Conservation (phyloP, 2,797 vertebrate species). For the Mareca strepera region DNA sequence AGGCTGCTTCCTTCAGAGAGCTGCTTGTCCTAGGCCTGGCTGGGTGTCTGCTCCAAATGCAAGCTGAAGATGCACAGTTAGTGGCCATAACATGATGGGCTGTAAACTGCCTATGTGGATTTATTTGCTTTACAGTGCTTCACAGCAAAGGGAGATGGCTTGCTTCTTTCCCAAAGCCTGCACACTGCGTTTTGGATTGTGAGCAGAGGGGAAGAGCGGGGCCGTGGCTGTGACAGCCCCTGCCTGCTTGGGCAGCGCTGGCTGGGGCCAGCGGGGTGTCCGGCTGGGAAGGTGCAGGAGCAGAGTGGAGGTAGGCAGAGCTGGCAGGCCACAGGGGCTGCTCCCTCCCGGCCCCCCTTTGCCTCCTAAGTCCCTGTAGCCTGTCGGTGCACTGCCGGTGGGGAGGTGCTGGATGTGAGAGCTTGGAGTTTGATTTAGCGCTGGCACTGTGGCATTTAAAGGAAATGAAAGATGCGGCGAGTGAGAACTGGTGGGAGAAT, state of each 20-base stretch:
- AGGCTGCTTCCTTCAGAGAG: neutral
- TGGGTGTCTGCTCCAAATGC: neutral
- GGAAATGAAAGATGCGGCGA: neutral
- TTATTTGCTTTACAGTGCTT: neutral
- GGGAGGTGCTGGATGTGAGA: neutral
- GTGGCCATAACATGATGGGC: neutral
- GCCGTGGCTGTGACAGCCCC: neutral
- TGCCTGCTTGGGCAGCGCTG: neutral
- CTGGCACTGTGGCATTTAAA: neutral
- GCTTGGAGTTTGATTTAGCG: neutral
- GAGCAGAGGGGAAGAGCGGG: neutral
- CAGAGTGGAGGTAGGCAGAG: neutral
- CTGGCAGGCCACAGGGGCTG: accelerated
- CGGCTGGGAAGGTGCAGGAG: neutral
- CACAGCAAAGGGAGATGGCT: neutral
- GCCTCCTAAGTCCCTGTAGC: neutral
- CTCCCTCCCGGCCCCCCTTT: neutral
- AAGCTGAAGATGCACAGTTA: neutral
- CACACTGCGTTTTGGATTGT: neutral
- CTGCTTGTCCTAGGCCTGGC: neutral
- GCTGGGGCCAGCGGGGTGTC: neutral
- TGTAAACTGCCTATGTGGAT: neutral
- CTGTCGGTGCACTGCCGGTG: neutral
- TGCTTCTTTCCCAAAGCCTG: neutral
- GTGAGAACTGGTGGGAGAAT: slow-evolving; percentile 1